These are phyloP conservation scores for Drosophila subsilvestris DNA, from an alignment of 2,888 invertebrate genomes.

Conservation along the genomic window DNA sequence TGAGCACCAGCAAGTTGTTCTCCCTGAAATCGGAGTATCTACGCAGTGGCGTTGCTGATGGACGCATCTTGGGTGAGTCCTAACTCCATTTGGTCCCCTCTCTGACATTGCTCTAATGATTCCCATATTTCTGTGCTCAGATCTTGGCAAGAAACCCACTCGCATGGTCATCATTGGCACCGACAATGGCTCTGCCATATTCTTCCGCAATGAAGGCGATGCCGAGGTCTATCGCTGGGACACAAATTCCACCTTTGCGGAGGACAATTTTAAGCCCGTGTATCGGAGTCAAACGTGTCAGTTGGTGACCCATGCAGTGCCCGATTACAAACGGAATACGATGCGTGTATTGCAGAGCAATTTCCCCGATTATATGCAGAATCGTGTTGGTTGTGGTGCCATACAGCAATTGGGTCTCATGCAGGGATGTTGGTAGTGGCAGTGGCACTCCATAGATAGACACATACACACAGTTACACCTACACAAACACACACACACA, in stretches of 20 bases:
- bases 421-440: conserved; percentile 82
- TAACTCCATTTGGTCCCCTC: conserved; percentile 48
- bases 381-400: conserved; percentile 87
- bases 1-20: conserved; percentile 87
- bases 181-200: conserved; percentile 86
- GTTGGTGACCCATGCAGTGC: conserved; percentile 86
- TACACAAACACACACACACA: conserved; percentile 14
- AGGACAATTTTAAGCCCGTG: conserved; percentile 85
- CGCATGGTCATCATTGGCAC: conserved; percentile 87
- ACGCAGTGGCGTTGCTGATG: conserved; percentile 86
- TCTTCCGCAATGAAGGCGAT: conserved; percentile 87
- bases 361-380: conserved; percentile 87
- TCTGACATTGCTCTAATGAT: background rate
- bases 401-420: conserved; percentile 85
- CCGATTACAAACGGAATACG: conserved; percentile 86
- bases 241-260: conserved; percentile 83
- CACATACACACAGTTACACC: conserved; percentile 13
- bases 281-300: conserved; percentile 85
- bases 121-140: conserved; percentile 53
- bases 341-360: conserved; percentile 87
- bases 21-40: conserved; percentile 88
- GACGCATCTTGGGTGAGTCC: conserved; percentile 84
- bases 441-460: background rate
- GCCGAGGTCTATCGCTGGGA: conserved; percentile 87
- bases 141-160: conserved; percentile 86